Conservation (phyloP, 1,140 invertebrate species). For the Drosophila rufa region DNA sequence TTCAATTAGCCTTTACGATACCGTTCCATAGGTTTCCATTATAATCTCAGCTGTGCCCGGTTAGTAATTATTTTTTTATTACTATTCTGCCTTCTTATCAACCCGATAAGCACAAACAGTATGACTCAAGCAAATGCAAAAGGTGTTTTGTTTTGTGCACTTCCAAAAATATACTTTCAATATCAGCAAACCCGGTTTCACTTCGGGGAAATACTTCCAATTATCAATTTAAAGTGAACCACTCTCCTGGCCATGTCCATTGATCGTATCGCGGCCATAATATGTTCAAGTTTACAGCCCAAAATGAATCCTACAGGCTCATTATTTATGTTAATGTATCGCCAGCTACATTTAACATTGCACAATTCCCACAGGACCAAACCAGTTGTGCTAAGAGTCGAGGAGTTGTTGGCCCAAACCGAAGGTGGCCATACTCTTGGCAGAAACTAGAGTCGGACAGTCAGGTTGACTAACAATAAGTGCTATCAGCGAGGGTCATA, state of each 20-base stretch:
- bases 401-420: not conserved
- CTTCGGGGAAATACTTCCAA: not conserved
- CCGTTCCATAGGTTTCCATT: not conserved
- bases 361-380: conserved; percentile 39
- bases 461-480: not conserved
- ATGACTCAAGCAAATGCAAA: conserved; percentile 26
- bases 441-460: not conserved
- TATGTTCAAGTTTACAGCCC: conserved; percentile 32
- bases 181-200: not conserved
- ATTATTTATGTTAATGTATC: conserved; percentile 42
- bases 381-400: conserved; percentile 20
- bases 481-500: conserved; percentile 1
- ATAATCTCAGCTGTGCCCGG: conserved; percentile 15
- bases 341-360: conserved; percentile 1
- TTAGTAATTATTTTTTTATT: conserved; percentile 33
- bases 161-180: conserved; percentile 27
- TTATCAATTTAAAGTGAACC: conserved; percentile 32
- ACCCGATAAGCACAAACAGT: conserved; percentile 7
- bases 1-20: not conserved
- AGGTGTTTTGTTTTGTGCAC: conserved; percentile 3
- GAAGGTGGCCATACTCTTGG: conserved; percentile 14
- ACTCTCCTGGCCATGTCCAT: conserved; percentile 30
- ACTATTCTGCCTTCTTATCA: conserved; percentile 14
- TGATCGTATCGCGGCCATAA: conserved; percentile 36
- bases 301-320: conserved; percentile 21